phyloP scores from a whole-genome alignment of 2,113 vertebrate genomes.

The Amazona vittata region DNA sequence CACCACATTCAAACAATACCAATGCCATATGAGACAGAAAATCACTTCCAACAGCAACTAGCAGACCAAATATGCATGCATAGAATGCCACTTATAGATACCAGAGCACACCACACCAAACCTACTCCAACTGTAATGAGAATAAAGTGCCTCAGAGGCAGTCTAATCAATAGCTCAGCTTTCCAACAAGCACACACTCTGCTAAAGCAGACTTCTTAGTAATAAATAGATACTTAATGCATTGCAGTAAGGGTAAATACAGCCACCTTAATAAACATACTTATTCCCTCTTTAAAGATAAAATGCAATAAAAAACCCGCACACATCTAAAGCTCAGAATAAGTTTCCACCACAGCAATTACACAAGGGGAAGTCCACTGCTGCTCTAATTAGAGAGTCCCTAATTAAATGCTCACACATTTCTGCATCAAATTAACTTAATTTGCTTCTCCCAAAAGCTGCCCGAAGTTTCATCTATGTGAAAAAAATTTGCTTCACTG shows the following conservation, averaged over 20 bases:
- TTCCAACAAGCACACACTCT: background rate
- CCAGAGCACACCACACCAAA: background rate
- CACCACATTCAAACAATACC: background rate
- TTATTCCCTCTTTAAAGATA: slow-evolving; percentile 26
- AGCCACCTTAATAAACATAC: slow-evolving; percentile 17
- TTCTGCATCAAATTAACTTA: background rate
- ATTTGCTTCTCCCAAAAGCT: background rate
- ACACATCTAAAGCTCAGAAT: slow-evolving; percentile 2
- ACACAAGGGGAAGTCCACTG: background rate
- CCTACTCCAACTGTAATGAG: background rate
- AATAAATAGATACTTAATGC: slow-evolving; percentile 50
- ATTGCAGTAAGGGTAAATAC: slow-evolving; percentile 35
- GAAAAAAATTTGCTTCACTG: background rate
- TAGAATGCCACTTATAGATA: background rate
- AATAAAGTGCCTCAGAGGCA: slow-evolving; percentile 8
- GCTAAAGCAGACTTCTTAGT: background rate
- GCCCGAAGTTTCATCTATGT: background rate
- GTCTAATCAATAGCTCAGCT: slow-evolving; percentile 34
- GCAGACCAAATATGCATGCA: background rate
- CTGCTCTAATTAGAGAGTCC: background rate
- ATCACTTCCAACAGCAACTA: background rate
- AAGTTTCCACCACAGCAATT: slow-evolving; percentile 16
- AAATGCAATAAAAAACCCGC: background rate
- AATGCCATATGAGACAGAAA: background rate
- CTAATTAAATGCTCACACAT: slow-evolving; percentile 35